phyloP scores from a whole-genome alignment of 64 coral and sea anemone species.

The Montipora sp. region DNA sequence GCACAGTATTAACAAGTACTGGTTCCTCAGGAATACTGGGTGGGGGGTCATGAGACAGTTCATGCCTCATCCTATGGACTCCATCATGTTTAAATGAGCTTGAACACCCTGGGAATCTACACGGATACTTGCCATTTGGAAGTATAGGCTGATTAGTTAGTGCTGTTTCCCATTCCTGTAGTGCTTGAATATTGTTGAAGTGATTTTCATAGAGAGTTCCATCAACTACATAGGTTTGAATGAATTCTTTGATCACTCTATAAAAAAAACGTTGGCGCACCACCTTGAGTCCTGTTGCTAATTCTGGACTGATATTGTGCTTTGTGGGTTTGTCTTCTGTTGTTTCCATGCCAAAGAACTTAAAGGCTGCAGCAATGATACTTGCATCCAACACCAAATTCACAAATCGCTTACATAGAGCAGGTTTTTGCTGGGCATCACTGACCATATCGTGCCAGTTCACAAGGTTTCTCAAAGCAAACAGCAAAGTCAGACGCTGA shows the following conservation, averaged over 20 bases:
- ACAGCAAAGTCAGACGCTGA: constrained; percentile 12
- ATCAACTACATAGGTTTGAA: constrained; percentile 37
- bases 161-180: constrained; percentile 24
- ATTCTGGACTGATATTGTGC: background rate
- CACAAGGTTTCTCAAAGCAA: constrained; percentile 5
- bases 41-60: background rate
- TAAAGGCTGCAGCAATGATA: constrained; percentile 41
- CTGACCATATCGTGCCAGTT: background rate
- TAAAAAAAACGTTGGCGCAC: background rate
- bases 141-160: constrained; percentile 25
- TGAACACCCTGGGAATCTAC: constrained; percentile 49
- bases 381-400: constrained; percentile 5
- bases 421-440: background rate
- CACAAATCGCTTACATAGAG: background rate
- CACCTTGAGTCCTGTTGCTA: background rate
- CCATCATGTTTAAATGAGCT: constrained; percentile 66
- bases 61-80: constrained; percentile 5
- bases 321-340: constrained; percentile 36
- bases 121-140: constrained; percentile 56
- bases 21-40: background rate
- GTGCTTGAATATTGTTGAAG: constrained; percentile 23
- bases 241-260: constrained; percentile 31
- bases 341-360: background rate
- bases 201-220: constrained; percentile 52
- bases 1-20: background rate